These are phyloP conservation scores for Poecilia latipinna DNA, from an alignment of 2,113 vertebrate species.

Conservation along the genomic window DNA sequence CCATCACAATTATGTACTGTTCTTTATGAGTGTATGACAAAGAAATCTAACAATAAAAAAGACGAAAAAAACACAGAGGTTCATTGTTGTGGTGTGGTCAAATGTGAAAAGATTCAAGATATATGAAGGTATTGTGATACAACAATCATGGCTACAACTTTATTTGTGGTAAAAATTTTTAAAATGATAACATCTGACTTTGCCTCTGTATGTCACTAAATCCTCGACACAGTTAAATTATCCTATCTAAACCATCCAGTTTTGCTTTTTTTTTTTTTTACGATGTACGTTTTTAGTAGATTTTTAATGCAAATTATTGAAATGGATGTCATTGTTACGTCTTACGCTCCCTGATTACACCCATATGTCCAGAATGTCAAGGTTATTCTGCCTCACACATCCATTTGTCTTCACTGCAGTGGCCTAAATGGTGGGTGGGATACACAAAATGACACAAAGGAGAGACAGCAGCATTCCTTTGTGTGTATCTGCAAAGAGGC, in stretches of 20 bases:
- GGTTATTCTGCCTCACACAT: conserved; percentile 57
- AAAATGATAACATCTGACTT: neutral
- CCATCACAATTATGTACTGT: neutral
- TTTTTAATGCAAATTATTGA: neutral
- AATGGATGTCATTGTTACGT: neutral
- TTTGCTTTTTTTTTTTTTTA: neutral
- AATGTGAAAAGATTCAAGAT: neutral
- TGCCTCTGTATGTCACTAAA: no score
- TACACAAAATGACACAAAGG: conserved; percentile 52
- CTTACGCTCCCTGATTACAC: conserved; percentile 29
- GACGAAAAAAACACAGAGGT: neutral
- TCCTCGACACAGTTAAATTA: no score
- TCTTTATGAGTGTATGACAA: neutral
- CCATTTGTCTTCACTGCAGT: conserved; percentile 64
- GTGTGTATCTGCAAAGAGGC: conserved; percentile 5
- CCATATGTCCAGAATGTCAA: conserved; percentile 57
- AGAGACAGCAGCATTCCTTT: conserved; percentile 50
- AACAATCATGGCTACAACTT: neutral
- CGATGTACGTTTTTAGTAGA: neutral
- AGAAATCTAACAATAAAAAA: neutral
- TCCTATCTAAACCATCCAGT: neutral
- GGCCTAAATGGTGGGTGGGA: conserved; percentile 46
- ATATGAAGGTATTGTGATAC: neutral
- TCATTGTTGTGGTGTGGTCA: neutral
- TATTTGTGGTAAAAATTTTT: neutral